Evolutionary conservation across 2,113 vertebrate species (phyloP), one percentile per base, ranked within the genome.

Genomic region (Cebus imitator): DNA sequence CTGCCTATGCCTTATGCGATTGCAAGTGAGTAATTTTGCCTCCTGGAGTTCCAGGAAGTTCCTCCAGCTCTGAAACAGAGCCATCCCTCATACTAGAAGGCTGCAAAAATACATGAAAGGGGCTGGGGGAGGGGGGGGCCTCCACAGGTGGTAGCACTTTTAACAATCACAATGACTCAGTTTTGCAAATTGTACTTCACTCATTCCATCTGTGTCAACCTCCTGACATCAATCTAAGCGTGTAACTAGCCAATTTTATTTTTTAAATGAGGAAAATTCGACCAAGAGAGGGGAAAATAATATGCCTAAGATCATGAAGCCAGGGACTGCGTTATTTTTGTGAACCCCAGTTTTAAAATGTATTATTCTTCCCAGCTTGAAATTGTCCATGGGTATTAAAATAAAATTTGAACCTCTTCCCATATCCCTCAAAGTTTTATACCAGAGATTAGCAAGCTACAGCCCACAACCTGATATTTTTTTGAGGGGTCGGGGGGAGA

Each of bases 1-100:
- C 96, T 93, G 94, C 95, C 91, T 87, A 27, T 48, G 95, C 96
- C 95, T 97, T 96, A 58, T 98, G 96, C 13, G 35, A 81, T 84
- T 4, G 4, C 95, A 82, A 93, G 57, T 96, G 95, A 97, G 89
- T 97, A 89, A 96, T 91, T 92, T 73, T 48, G 66, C 95, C 96
- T 96, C 95, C 97, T 92, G 91, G 78, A 95, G 91, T 89, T 95
- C 90, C 94, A 92, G 93, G 96, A 95, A 97, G 95, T 87, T 87
- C 83, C 93, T 94, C 43, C 32, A 8, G 86, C 91, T 95, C 73
- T 75, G 96, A 93, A 87, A 58, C 21, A 2, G 82, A 79, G 78
- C 91, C 95, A 66, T 88, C 76, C 40, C 86, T 96, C 91, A 57
- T 27, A 50, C 94, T 48, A 78, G 95, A 95, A 76, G 75, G 66